Base-by-base conservation (phyloP, 2,888 invertebrate genomes). In the Eudasyphora cyanicolor region DNA sequence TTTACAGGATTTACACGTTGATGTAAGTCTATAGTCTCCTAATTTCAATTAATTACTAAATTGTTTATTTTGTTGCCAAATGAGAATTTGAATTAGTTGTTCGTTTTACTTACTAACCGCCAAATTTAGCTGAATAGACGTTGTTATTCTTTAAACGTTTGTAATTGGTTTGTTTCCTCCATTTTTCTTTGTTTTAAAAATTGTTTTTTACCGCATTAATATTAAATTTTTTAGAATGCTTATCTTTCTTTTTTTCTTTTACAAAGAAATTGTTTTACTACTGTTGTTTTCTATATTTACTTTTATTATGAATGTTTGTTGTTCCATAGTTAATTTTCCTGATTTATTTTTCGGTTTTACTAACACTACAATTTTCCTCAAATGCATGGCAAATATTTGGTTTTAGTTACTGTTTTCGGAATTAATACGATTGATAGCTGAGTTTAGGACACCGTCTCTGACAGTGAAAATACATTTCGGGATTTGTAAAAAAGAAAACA, bases 1-100 rank as follows among this genome's bases (percentile, higher is more conserved):
- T 89, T 92, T 91, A 87, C 93, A 94, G 94, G 93, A 92, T 92
- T 93, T 93, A 93, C 93, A 93, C 93, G 93, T 94, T 92, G 93
- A 93, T 91, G 93, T 93, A 93, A 93, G 93, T 92, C 92, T 90
- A 88, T 90, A 90, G 89, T 89, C 90, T 87, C 71, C 70, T 80
- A 71, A 84, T 84, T 84, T 84, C 67, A 67, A 84, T 76, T 78
- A 54, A 62, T 70, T 83, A 78, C 51, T 2, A 73, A 75, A 78
- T 77, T 75, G 49, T 80, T 81, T 32, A 57, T 42, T 67, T 76
- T 81, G 57, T 67, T 67, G 10, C 32, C 32, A 19, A 49, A 54
- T 32, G 21, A 27, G 32, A 67, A 51, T 24, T 64, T 21, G 3
- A 45, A 57, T n/a, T 70, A 75, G 69, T 42, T 75, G 76, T 69